Evolutionary conservation across 2,113 vertebrate genomes (phyloP).

Genomic region (Pagrus major): DNA sequence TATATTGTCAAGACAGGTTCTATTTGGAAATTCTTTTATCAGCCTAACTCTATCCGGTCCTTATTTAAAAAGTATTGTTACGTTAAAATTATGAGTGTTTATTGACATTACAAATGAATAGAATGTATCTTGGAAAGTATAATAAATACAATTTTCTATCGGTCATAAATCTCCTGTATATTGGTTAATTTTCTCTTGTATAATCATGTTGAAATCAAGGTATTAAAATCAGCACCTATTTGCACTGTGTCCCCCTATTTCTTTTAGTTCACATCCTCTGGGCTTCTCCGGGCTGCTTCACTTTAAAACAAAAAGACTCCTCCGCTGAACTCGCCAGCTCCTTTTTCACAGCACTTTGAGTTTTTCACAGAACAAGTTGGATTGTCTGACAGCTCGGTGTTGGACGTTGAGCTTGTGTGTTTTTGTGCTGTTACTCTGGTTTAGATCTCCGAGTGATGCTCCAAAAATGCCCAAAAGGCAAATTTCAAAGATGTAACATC

Average conservation of each 20-base stretch:
- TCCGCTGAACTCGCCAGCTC: not conserved
- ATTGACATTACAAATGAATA: constrained; percentile 84
- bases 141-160: constrained; percentile 87
- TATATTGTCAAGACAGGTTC: constrained; percentile 78
- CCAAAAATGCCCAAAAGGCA: not conserved
- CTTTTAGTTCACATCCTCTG: constrained; percentile 36
- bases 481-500: not conserved
- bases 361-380: constrained; percentile 23
- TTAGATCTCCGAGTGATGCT: not conserved
- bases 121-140: constrained; percentile 88
- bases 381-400: constrained; percentile 21
- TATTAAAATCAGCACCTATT: constrained; percentile 81
- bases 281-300: constrained; percentile 3
- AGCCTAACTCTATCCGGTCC: constrained; percentile 80
- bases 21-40: constrained; percentile 70
- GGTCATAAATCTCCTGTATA: constrained; percentile 84
- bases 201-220: constrained; percentile 82
- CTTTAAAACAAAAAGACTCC: not conserved
- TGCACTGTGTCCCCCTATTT: constrained; percentile 74
- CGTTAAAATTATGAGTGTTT: constrained; percentile 86
- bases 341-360: not conserved
- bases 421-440: not conserved
- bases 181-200: constrained; percentile 84
- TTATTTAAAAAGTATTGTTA: constrained; percentile 85
- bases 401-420: too few species aligned